Evolutionary conservation across 2,888 invertebrate genomes (phyloP).

Genomic region (Desoria tigrina): DNA sequence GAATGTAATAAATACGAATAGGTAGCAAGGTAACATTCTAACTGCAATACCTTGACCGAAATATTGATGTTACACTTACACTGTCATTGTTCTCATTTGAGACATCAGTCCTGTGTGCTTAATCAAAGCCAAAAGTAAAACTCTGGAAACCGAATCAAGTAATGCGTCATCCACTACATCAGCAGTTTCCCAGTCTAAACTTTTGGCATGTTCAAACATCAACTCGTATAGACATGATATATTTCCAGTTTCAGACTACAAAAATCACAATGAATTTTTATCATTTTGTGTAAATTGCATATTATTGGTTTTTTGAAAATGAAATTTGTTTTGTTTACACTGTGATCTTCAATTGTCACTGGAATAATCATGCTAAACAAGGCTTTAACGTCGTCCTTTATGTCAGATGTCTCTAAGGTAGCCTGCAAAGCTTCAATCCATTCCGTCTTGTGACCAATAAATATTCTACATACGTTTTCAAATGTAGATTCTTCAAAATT

Average conservation of each 20-base stretch:
- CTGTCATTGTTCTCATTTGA: slow-evolving; percentile 56
- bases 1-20: too few relatives aligned
- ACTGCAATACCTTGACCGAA: too few relatives aligned
- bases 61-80: slow-evolving; percentile 56
- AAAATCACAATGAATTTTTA: neutral
- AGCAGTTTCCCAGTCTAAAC: slow-evolving; percentile 61
- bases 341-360: slow-evolving; percentile 20
- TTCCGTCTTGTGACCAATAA: slow-evolving; percentile 38
- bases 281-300: neutral
- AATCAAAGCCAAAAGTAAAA: slow-evolving; percentile 61
- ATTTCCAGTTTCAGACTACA: slow-evolving; percentile 6
- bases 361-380: slow-evolving; percentile 49
- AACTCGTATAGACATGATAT: slow-evolving; percentile 55
- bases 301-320: slow-evolving; percentile 10
- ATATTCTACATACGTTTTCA: slow-evolving; percentile 28
- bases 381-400: slow-evolving; percentile 30
- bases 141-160: slow-evolving; percentile 60
- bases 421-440: slow-evolving; percentile 44
- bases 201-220: slow-evolving; percentile 58
- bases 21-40: too few relatives aligned
- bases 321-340: slow-evolving; percentile 14
- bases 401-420: slow-evolving; percentile 21
- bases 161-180: slow-evolving; percentile 59
- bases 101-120: slow-evolving; percentile 62
- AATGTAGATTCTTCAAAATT: slow-evolving; percentile 20